Evolutionary conservation across 2,113 vertebrate species (phyloP), one percentile per base, ranked within the genome.

Genomic region (Neodontobutis hainanensis): DNA sequence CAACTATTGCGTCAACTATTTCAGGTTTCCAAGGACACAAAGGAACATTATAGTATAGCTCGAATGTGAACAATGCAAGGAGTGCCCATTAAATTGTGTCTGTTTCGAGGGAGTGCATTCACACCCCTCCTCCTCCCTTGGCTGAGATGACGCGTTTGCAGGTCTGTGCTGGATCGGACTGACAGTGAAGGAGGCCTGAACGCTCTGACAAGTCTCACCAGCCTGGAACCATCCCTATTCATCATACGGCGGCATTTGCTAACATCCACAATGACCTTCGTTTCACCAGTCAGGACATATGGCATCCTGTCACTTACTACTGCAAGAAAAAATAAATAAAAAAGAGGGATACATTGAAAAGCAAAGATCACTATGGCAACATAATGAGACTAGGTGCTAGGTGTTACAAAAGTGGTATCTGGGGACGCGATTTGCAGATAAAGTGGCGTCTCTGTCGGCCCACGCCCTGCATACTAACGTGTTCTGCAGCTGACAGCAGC

Each of bases 301-400:
- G 61, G 68, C 38, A 63, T 82, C 71, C 71, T 61, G 48, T 67
- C 51, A 15, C 43, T 75, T 70, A 32, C 68, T 60, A 49, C 52
- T 61, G 78, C 3, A 27, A 27, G 19, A 27, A 27, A 27, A n/a
- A n/a, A n/a, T n/a, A n/a, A n/a, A n/a, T n/a, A n/a, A n/a, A 27
- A 27, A 27, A 27, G 3, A 27, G 19, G 19, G 19, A 27, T 27
- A 27, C 3, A 27, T 27, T 27, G 19, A 27, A 27, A 27, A 3
- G 19, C 19, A 27, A 27, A 27, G 10, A 67, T 88, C 61, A 43
- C 85, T 76, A 87, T 87, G 72, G 82, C 76, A 89, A 90, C 87
- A 81, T 77, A n/a, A n/a, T 75, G 61, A n/a, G n/a, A n/a, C 42
- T 51, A 50, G 19, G 8, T 62, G 61, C 38, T 52, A 78, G 74